Evolutionary conservation across 2,888 invertebrate genomes (phyloP).

Genomic region (Rhimphoctona megacephalus): DNA sequence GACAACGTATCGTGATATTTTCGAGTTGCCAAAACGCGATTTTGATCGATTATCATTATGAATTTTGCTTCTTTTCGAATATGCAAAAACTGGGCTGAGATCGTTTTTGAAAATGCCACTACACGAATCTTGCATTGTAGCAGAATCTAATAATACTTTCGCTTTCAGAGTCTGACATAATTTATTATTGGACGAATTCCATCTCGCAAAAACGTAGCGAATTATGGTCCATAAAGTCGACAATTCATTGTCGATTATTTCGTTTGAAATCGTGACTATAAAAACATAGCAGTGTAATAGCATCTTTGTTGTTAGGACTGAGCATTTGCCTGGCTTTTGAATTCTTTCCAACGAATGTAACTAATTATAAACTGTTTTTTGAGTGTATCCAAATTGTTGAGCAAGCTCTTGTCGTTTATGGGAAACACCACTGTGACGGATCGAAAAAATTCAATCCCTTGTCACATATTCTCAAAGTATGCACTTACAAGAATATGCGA

Average conservation of each 20-base stretch:
- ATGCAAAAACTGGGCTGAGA: neutral
- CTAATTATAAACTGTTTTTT: neutral
- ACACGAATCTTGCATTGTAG: neutral
- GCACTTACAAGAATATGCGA: neutral
- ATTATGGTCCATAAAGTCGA: neutral
- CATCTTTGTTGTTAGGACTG: conserved; percentile 2
- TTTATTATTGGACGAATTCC: neutral
- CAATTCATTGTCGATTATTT: neutral
- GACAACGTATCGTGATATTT: neutral
- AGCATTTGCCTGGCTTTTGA: neutral
- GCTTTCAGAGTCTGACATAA: neutral
- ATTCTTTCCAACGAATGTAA: neutral
- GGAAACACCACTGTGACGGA: conserved; percentile 2
- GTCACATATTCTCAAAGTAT: neutral
- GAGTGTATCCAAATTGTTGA: neutral
- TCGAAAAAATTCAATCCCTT: neutral
- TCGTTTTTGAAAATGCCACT: neutral
- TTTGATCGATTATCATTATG: neutral
- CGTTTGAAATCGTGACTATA: neutral
- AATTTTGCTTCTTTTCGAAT: neutral
- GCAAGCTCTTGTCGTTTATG: neutral
- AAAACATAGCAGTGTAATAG: neutral
- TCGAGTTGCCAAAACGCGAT: neutral
- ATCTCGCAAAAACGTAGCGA: neutral
- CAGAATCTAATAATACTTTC: neutral